Percentiles rank a stretch among this genome's conserved stretches.
phyloP scores from a whole-genome alignment of 2,113 vertebrate genomes.

The Phaethon lepturus region DNA sequence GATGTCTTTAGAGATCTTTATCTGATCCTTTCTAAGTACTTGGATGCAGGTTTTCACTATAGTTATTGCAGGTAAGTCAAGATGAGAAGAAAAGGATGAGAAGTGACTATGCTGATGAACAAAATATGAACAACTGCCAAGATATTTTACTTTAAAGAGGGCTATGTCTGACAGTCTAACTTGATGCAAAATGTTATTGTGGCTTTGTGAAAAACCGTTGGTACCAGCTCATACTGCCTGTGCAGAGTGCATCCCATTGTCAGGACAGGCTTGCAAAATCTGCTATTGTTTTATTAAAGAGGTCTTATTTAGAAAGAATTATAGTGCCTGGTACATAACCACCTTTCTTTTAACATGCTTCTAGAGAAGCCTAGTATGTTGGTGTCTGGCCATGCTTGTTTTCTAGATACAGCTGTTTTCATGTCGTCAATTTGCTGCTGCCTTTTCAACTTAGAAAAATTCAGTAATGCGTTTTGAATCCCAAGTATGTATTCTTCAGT shows the following conservation, averaged over 20 bases:
- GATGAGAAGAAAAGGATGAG: neutral
- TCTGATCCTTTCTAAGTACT: rapidly evolving
- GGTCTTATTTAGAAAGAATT: neutral
- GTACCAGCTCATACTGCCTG: neutral
- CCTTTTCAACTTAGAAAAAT: neutral
- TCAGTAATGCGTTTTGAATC: neutral
- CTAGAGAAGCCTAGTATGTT: neutral
- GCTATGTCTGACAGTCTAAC: neutral
- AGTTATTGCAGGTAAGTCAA: neutral
- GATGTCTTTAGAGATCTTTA: neutral
- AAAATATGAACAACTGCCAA: neutral
- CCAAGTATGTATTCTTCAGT: neutral
- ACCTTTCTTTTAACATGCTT: neutral
- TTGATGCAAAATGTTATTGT: neutral
- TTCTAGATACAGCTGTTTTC: neutral
- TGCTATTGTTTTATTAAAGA: neutral
- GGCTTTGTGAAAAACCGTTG: neutral
- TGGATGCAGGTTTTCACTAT: neutral
- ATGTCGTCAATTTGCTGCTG: neutral
- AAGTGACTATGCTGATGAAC: neutral
- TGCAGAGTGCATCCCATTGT: neutral
- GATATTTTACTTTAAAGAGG: neutral
- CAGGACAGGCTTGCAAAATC: neutral
- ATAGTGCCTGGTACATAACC: neutral
- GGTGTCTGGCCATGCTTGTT: neutral